Percentiles rank a stretch among this genome's conserved stretches.
These are phyloP conservation scores for Chironomus tentans DNA, from an alignment of 2,888 invertebrate species.

Conservation along the genomic window DNA sequence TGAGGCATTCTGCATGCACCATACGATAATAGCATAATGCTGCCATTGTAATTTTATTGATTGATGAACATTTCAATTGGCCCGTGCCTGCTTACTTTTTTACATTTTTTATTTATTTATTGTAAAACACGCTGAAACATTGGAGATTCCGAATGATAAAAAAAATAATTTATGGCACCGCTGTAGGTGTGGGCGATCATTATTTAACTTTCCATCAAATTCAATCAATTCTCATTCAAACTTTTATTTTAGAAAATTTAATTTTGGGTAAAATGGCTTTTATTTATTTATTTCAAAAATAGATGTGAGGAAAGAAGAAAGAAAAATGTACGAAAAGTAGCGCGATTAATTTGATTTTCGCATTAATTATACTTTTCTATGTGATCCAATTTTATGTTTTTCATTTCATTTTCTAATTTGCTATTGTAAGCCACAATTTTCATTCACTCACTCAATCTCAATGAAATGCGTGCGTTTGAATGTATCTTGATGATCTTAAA, in stretches of 20 bases:
- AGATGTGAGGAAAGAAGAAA: neutral
- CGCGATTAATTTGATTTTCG: slow-evolving; percentile 16
- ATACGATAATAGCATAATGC: neutral
- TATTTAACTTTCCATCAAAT: neutral
- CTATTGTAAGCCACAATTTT: too few relatives aligned
- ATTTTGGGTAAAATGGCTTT: neutral
- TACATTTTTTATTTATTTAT: neutral
- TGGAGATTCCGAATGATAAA: neutral
- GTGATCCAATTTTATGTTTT: neutral
- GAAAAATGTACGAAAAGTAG: neutral
- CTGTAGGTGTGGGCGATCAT: neutral
- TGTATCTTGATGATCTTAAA: too few relatives aligned
- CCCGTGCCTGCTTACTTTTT: too few relatives aligned
- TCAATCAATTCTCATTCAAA: neutral
- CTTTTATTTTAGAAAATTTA: neutral
- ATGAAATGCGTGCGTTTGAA: too few relatives aligned
- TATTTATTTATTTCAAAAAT: neutral
- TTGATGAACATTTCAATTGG: neutral
- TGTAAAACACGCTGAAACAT: neutral
- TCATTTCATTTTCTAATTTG: neutral
- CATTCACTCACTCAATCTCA: too few relatives aligned
- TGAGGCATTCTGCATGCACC: neutral
- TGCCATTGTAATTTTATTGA: neutral
- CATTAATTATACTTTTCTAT: slow-evolving; percentile 10
- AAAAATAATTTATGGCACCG: neutral